phyloP scores from a whole-genome alignment of 2,888 invertebrate genomes.

The Himalopsyche kuldschensis region DNA sequence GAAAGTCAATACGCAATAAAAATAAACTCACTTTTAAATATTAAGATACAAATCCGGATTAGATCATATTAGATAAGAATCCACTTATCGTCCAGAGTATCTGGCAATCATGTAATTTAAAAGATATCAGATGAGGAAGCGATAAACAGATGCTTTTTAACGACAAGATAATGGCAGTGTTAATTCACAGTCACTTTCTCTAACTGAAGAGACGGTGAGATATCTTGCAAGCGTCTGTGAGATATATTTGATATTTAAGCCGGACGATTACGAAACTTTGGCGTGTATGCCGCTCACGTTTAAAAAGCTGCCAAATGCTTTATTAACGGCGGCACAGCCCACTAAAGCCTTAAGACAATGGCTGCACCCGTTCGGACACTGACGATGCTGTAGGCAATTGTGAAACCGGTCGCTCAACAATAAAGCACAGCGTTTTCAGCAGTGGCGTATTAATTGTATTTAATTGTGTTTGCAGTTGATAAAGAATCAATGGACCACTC shows the following conservation, averaged over 20 bases:
- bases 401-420: conserved; percentile 33
- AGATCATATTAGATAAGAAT: not conserved
- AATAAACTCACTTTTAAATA: not conserved
- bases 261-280: conserved; percentile 8
- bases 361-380: conserved; percentile 16
- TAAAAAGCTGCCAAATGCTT: not conserved
- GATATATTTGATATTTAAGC: conserved; percentile 34
- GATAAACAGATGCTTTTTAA: not conserved
- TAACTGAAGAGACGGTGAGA: not conserved
- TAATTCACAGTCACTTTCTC: conserved; percentile 4
- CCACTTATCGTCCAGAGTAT: not conserved
- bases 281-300: conserved; percentile 9
- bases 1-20: conserved; percentile 3
- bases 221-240: conserved; percentile 29
- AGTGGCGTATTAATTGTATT: not conserved
- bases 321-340: not conserved
- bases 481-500: too few species aligned
- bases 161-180: not conserved
- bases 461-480: not conserved
- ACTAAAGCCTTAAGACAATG: conserved; percentile 25
- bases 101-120: not conserved
- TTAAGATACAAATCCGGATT: not conserved
- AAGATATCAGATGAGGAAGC: not conserved
- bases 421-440: conserved; percentile 8
- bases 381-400: conserved; percentile 18